Conservation (phyloP, 2,888 invertebrate species). For the Lasiommata megera region DNA sequence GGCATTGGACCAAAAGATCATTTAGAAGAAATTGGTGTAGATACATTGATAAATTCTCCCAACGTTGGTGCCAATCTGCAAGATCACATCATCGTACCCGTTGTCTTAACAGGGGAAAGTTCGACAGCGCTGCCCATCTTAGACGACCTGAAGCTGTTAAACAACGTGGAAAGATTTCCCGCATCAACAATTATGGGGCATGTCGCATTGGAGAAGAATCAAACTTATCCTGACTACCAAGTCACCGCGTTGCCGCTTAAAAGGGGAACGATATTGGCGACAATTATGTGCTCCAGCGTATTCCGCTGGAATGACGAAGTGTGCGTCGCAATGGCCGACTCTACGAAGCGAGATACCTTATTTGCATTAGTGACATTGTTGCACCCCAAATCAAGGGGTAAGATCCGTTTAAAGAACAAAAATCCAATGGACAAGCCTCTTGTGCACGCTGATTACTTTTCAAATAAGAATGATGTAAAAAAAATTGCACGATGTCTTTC, state of each 20-base stretch:
- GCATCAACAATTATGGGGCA: slow-evolving; percentile 46
- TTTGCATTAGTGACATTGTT: slow-evolving; percentile 40
- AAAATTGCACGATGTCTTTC: slow-evolving; percentile 37
- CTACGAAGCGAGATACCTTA: slow-evolving; percentile 33
- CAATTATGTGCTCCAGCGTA: slow-evolving; percentile 39
- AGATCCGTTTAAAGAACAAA: slow-evolving; percentile 41
- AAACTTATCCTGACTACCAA: slow-evolving; percentile 54
- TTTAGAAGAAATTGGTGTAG: slow-evolving; percentile 43
- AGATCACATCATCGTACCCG: slow-evolving; percentile 48
- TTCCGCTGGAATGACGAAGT: slow-evolving; percentile 42
- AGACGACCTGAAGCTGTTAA: slow-evolving; percentile 40
- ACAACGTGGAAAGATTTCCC: slow-evolving; percentile 43
- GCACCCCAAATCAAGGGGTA: slow-evolving; percentile 53
- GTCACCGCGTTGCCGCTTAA: slow-evolving; percentile 40
- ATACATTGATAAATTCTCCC: slow-evolving; percentile 42
- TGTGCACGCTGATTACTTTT: slow-evolving; percentile 45
- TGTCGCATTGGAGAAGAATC: slow-evolving; percentile 45
- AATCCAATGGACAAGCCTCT: slow-evolving; percentile 44
- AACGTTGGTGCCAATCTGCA: slow-evolving; percentile 54
- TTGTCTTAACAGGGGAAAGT: slow-evolving; percentile 40
- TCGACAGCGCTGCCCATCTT: slow-evolving; percentile 26
- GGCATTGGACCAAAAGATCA: slow-evolving; percentile 54
- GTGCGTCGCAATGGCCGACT: slow-evolving; percentile 39
- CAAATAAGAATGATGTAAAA: slow-evolving; percentile 40
- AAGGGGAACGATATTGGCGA: slow-evolving; percentile 36